phyloP scores from a whole-genome alignment of 92 coral and sea anemone species.

The Phenganax subtilis region DNA sequence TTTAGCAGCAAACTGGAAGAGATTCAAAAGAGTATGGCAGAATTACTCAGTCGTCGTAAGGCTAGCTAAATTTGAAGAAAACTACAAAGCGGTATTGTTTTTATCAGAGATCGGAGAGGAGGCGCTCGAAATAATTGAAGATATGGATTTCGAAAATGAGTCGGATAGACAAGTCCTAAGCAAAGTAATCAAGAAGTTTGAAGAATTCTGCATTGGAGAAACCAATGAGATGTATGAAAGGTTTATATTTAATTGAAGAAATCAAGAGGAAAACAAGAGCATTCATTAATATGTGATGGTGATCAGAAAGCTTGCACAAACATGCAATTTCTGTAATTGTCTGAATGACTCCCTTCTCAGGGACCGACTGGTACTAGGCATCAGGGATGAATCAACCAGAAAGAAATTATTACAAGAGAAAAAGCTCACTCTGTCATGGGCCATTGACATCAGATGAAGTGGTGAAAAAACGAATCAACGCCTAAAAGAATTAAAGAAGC shows the following conservation, averaged over 20 bases:
- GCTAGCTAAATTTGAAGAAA: conserved; percentile 21
- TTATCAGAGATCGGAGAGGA: conserved; percentile 41
- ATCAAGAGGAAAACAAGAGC: conserved; percentile 34
- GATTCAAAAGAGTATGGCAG: too few relatives aligned
- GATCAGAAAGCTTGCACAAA: conserved; percentile 38
- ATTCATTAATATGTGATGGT: conserved; percentile 37
- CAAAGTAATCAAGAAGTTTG: conserved; percentile 29
- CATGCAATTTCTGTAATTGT: conserved; percentile 46
- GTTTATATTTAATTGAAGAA: conserved; percentile 36
- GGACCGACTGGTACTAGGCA: conserved; percentile 42
- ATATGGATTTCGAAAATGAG: conserved; percentile 33
- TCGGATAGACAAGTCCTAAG: conserved; percentile 20
- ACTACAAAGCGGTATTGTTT: conserved; percentile 28
- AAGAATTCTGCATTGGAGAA: conserved; percentile 43
- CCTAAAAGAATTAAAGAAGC: conserved; percentile 31
- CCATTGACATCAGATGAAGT: conserved; percentile 33
- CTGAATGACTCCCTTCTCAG: conserved; percentile 43
- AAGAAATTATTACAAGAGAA: conserved; percentile 13
- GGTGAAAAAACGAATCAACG: conserved; percentile 28
- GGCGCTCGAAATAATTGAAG: conserved; percentile 15
- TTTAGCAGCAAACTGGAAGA: too few relatives aligned
- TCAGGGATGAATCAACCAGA: conserved; percentile 16
- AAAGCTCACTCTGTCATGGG: conserved; percentile 18
- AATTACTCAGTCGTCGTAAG: background rate
- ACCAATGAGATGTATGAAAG: conserved; percentile 41